phyloP scores from a whole-genome alignment of 2,113 vertebrate genomes.

The Cavia aperea region DNA sequence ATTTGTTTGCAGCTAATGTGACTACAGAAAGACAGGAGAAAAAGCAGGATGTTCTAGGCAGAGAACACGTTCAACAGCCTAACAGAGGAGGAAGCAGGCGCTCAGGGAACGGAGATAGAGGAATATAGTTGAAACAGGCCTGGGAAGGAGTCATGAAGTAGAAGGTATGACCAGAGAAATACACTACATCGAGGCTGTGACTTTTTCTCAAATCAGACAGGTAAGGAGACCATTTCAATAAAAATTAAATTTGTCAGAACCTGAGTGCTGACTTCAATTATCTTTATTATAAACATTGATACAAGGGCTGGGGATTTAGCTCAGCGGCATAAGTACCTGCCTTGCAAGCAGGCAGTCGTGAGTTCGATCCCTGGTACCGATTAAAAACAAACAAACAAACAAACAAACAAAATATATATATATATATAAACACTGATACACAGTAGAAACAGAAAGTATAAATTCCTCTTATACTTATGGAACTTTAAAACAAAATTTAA shows the following conservation, averaged over 20 bases:
- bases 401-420: no score
- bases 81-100: not conserved
- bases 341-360: no score
- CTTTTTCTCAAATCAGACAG: constrained; percentile 18
- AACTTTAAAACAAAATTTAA: not conserved
- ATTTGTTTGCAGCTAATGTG: not conserved
- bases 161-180: not conserved
- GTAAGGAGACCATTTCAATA: not conserved
- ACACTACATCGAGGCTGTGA: not conserved
- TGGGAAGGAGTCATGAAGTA: not conserved
- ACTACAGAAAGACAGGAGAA: not conserved
- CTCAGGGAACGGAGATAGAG: not conserved
- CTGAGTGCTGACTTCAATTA: not conserved
- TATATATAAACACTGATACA: not conserved
- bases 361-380: no score
- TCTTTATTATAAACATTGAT: not conserved
- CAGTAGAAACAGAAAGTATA: not conserved
- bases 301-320: not conserved
- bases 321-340: no score
- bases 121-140: not conserved
- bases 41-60: not conserved
- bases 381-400: no score
- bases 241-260: not conserved
- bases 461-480: not conserved
- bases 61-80: not conserved